phyloP scores from a whole-genome alignment of 2,797 vertebrate genomes.

The Tympanoctomys barrerae region DNA sequence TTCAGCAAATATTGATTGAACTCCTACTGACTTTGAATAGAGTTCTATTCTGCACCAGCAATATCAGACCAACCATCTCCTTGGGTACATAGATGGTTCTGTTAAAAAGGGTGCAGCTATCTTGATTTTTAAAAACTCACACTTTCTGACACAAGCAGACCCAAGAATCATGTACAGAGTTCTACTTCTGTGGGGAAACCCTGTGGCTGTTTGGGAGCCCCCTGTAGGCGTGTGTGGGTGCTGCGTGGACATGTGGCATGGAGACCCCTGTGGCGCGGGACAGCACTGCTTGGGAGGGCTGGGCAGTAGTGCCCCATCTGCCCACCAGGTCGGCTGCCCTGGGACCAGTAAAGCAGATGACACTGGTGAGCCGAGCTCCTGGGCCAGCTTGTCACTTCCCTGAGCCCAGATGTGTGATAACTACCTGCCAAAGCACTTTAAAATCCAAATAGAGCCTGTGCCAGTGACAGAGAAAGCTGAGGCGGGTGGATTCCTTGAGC shows the following conservation, averaged over 20 bases:
- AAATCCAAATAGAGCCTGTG: not conserved
- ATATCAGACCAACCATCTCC: not conserved
- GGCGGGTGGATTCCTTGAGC: not conserved
- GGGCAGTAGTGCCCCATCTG: too few species aligned
- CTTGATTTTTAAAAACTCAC: not conserved
- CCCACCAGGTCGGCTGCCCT: too few species aligned
- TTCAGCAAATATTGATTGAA: not conserved
- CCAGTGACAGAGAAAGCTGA: not conserved
- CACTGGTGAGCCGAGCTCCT: too few species aligned
- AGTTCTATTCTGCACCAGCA: not conserved
- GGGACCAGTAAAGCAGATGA: not conserved
- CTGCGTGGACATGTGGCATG: rapidly evolving
- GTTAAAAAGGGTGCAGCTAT: not conserved
- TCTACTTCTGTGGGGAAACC: not conserved
- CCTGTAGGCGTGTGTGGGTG: not conserved
- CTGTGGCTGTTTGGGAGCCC: not conserved
- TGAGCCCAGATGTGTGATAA: not conserved
- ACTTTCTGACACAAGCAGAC: not conserved
- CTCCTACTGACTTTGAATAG: not conserved
- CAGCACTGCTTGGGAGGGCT: not conserved
- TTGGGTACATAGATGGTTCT: not conserved
- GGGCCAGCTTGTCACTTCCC: not conserved
- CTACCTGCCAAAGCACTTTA: not conserved
- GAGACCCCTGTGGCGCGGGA: not conserved
- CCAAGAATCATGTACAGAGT: not conserved